Percentiles rank a stretch among this genome's conserved stretches.
Conservation (phyloP, 1,140 invertebrate species). For the Solen grandis region DNA sequence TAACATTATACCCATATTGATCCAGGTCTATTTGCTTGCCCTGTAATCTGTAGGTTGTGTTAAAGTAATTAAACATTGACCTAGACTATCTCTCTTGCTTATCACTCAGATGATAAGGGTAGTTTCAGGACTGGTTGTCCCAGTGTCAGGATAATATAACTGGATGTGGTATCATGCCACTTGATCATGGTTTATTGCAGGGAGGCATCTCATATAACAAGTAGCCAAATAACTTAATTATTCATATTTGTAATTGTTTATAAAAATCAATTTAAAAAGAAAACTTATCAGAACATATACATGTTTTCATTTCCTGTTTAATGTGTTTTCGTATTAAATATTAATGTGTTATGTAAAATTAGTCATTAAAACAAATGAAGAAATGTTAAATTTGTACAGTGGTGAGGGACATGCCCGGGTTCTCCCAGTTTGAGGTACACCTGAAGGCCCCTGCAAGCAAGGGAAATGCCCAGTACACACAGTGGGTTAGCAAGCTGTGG, state of each 20-base stretch:
- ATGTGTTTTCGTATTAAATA: background rate
- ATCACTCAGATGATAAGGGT: too few relatives aligned
- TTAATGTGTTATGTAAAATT: background rate
- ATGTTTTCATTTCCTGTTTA: background rate
- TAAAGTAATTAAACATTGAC: too few relatives aligned
- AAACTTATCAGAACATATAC: background rate
- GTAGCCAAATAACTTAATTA: too few relatives aligned
- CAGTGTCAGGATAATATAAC: too few relatives aligned
- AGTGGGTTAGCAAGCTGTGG: conserved; percentile 62
- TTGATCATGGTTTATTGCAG: too few relatives aligned
- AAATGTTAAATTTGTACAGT: conserved; percentile 3
- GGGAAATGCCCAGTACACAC: conserved; percentile 59
- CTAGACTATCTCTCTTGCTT: too few relatives aligned
- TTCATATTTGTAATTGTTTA: too few relatives aligned
- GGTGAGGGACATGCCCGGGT: conserved; percentile 29
- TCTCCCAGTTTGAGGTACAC: conserved; percentile 1
- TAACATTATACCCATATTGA: background rate
- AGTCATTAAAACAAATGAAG: background rate
- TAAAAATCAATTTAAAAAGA: too few relatives aligned
- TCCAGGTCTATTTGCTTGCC: background rate
- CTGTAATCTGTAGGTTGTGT: background rate
- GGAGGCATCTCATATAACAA: too few relatives aligned
- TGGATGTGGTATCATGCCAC: too few relatives aligned
- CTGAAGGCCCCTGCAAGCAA: conserved; percentile 43
- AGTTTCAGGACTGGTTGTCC: too few relatives aligned